A percentile compares a stretch with the other conserved stretches of the same genome.
Evolutionary conservation across 2,797 vertebrate genomes (phyloP).

Genomic region (Alfaro cultratus): DNA sequence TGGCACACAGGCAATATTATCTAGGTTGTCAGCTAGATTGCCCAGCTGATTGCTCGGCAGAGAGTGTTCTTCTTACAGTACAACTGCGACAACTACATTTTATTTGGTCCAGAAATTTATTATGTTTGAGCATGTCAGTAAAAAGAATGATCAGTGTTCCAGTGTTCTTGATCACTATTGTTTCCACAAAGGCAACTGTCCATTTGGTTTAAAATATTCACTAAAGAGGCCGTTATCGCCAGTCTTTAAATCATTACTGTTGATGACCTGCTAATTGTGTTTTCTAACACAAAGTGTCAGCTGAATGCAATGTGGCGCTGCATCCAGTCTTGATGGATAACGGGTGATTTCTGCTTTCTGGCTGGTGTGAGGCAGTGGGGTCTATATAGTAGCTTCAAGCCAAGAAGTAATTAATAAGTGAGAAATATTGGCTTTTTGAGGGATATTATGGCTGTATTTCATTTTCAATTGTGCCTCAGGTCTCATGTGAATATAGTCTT

Average conservation of each 20-base stretch:
- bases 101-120: background rate
- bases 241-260: conserved; percentile 27
- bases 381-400: conserved; percentile 60
- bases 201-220: conserved; percentile 5
- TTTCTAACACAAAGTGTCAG: conserved; percentile 62
- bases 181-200: conserved; percentile 16
- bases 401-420: conserved; percentile 73
- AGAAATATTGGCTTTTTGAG: conserved; percentile 55
- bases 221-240: conserved; percentile 23
- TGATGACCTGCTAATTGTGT: conserved; percentile 64
- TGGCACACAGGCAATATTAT: no score
- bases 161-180: background rate
- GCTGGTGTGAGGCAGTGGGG: conserved; percentile 42
- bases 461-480: conserved; percentile 44
- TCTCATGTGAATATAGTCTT: conserved; percentile 50
- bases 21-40: background rate
- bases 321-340: conserved; percentile 57
- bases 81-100: background rate
- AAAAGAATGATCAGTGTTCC: background rate
- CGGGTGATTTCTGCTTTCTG: conserved; percentile 51
- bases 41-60: background rate
- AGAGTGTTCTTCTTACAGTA: background rate
- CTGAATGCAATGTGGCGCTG: conserved; percentile 59
- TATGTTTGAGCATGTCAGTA: background rate
- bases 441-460: conserved; percentile 43